Evolutionary conservation across 1,140 invertebrate species (phyloP), one percentile per base, ranked within the genome.

Genomic region (Sminthurinus signatus): DNA sequence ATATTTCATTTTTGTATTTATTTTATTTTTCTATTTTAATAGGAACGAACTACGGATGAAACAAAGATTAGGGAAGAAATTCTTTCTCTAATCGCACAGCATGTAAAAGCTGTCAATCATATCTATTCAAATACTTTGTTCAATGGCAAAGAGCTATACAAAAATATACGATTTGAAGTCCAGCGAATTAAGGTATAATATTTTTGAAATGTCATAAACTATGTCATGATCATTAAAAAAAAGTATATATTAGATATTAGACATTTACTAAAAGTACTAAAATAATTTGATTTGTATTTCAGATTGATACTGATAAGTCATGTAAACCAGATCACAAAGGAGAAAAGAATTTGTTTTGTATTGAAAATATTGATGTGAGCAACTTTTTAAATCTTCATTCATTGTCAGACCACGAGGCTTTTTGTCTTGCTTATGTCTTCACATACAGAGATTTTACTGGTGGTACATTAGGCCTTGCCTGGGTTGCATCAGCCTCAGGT

Each of bases 311-410:
- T 75, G 88, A 93, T 74, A 84, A 86, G 0, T 82, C 88, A 21
- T 95, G 91, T 75, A 82, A 81, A 60, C 75, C 75, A 15, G 79
- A 81, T 23, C 83, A 80, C 43, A 81, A 83, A 61, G 83, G 83
- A 17, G 87, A 91, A 60, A 80, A 84, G 59, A 96, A 95, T 80
- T 89, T 90, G 52, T 99, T 98, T 77, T 99, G 96, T 77, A 85
- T 92, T 74, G 89, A 92, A 74, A 97, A 99, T 76, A 96, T 99
- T 72, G 96, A 99, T 77, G 96, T 98, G 51, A 97, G 93, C 72
- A 99, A 99, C 80, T 99, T 98, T 78, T 81, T 99, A 43, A 99
- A 99, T 80, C 82, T 98, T 23, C 96, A 99, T 77, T 98, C 96
- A 10, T 81, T 98, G 51, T 87, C 89, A 28, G 94, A 98, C 80